Conservation (phyloP, 1,140 invertebrate genomes). For the Drosophila kepulauana region DNA sequence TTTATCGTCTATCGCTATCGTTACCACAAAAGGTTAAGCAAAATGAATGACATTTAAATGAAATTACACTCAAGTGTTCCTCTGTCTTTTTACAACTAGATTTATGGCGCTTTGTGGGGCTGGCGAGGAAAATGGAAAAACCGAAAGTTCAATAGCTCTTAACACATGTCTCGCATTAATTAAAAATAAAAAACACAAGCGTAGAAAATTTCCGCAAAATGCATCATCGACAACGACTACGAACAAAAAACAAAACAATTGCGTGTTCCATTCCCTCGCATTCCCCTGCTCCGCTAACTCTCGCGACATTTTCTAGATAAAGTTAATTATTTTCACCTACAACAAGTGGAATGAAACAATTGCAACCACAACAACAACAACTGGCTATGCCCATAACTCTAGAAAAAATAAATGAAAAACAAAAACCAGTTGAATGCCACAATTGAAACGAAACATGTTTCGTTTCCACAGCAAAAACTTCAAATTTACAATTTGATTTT, state of each 20-base stretch:
- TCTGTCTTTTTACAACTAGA: not conserved
- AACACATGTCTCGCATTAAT: constrained; percentile 40
- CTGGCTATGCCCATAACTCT: not conserved
- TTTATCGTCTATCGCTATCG: not conserved
- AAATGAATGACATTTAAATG: not conserved
- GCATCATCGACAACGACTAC: not conserved
- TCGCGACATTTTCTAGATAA: constrained; percentile 12
- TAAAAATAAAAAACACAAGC: not conserved
- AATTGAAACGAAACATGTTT: constrained; percentile 7
- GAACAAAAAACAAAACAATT: too few relatives aligned
- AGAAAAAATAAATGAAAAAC: too few relatives aligned
- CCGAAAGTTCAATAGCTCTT: constrained; percentile 38
- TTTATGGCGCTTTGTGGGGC: not conserved
- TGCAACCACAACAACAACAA: not conserved
- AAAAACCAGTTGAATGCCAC: constrained; percentile 7
- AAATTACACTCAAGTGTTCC: not conserved
- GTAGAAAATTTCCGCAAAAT: constrained; percentile 29
- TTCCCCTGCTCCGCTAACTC: not conserved
- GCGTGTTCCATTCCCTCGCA: not conserved
- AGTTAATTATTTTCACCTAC: constrained; percentile 41
- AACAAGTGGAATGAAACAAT: constrained; percentile 19
- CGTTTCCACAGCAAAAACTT: constrained; percentile 1
- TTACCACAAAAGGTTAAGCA: constrained; percentile 28
- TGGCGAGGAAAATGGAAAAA: constrained; percentile 15
- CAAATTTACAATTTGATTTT: not conserved